phyloP scores from a whole-genome alignment of 1,140 invertebrate genomes.

The Limonius californicus region DNA sequence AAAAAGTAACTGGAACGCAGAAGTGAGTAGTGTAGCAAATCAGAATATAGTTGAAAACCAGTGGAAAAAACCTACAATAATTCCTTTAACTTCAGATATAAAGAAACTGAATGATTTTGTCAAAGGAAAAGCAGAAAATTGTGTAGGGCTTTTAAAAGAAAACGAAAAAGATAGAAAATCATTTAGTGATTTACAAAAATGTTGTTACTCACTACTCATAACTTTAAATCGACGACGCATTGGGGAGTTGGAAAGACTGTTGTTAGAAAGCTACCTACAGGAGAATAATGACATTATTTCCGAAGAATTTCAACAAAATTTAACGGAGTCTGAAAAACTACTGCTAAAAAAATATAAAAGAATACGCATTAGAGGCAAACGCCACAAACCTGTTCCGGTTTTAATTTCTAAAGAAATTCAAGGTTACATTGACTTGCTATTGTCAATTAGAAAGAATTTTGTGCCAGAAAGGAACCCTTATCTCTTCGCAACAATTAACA shows the following conservation, averaged over 20 bases:
- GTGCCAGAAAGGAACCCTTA: neutral
- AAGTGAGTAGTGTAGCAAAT: neutral
- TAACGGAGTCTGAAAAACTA: neutral
- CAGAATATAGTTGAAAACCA: too few species aligned
- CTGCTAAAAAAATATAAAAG: slow-evolving; percentile 2
- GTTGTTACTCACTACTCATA: neutral
- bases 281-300: too few species aligned
- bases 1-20: neutral
- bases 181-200: slow-evolving; percentile 1
- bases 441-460: too few species aligned
- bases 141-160: neutral
- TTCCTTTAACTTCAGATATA: too few species aligned
- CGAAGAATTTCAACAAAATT: neutral
- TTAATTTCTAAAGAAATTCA: too few species aligned
- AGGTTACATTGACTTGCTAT: neutral
- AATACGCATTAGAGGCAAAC: too few species aligned
- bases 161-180: neutral
- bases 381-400: too few species aligned
- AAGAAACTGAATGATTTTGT: neutral
- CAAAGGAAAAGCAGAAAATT: neutral
- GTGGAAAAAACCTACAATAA: too few species aligned
- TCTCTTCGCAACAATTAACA: neutral
- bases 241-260: neutral
- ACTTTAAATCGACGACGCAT: neutral
- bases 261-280: neutral